Evolutionary conservation across 2,888 invertebrate species (phyloP).

Genomic region (Molorchus minor): DNA sequence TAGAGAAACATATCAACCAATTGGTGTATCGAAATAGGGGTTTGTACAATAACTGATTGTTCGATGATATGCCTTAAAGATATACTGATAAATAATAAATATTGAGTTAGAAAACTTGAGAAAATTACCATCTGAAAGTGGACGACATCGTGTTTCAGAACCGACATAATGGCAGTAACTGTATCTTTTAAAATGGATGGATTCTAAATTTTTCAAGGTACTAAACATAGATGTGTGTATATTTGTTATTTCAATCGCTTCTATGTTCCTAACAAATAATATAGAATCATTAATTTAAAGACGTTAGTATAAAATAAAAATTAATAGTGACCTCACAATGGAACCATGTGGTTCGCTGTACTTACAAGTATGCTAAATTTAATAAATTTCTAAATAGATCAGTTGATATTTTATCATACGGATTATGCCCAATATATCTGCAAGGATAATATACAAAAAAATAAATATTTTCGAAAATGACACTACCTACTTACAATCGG

Average conservation of each 20-base stretch:
- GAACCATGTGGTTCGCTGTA: background rate
- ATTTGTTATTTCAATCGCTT: constrained; percentile 65
- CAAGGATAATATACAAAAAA: constrained; percentile 3
- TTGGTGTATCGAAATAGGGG: constrained; percentile 68
- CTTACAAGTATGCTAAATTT: constrained; percentile 33
- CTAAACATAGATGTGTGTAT: constrained; percentile 66
- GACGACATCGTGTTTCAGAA: constrained; percentile 67
- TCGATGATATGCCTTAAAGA: constrained; percentile 67
- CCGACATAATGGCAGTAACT: constrained; percentile 72
- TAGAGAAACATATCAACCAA: constrained; percentile 71
- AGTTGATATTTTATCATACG: constrained; percentile 19
- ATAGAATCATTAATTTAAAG: constrained; percentile 45
- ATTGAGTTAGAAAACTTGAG: constrained; percentile 5
- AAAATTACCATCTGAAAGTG: constrained; percentile 68
- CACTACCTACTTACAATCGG: constrained; percentile 32
- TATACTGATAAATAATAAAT: background rate
- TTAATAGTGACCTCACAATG: too few species aligned
- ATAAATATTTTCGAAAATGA: background rate
- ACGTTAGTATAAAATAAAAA: too few species aligned
- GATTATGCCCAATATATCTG: constrained; percentile 31
- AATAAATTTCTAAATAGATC: constrained; percentile 24
- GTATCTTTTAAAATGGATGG: constrained; percentile 71
- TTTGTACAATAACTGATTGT: constrained; percentile 68
- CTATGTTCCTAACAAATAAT: constrained; percentile 62
- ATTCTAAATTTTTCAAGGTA: constrained; percentile 63